Conservation (phyloP, 2,888 invertebrate species). For the Pandemis corylana region DNA sequence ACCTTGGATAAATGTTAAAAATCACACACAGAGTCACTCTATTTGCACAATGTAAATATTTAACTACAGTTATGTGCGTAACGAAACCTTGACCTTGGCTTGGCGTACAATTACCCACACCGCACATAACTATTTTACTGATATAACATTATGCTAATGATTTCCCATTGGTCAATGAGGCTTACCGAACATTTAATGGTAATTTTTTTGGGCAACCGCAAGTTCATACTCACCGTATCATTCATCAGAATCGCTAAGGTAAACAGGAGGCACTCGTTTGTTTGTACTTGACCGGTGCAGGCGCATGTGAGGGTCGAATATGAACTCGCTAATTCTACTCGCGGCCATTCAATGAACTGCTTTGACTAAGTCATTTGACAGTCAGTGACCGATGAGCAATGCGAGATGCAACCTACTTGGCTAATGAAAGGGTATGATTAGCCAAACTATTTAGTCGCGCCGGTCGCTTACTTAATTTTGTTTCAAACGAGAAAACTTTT, state of each 20-base stretch:
- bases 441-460: background rate
- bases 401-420: background rate
- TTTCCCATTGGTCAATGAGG: background rate
- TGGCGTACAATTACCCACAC: constrained; percentile 21
- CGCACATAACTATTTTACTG: constrained; percentile 21
- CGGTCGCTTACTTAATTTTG: background rate
- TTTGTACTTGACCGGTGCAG: constrained; percentile 6
- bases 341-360: constrained; percentile 17
- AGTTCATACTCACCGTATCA: background rate
- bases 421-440: background rate
- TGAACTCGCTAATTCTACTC: constrained; percentile 33
- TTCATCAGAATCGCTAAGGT: background rate
- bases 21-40: constrained; percentile 8
- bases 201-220: background rate
- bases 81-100: constrained; percentile 37
- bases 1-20: constrained; percentile 13
- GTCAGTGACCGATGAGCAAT: background rate
- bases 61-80: constrained; percentile 32
- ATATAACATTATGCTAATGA: constrained; percentile 26
- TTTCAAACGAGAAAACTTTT: background rate
- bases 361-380: constrained; percentile 24
- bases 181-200: background rate
- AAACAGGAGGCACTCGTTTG: background rate
- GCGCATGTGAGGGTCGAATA: constrained; percentile 22
- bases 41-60: constrained; percentile 30